phyloP scores from a whole-genome alignment of 2,113 vertebrate species.

The Erythrocebus patas region DNA sequence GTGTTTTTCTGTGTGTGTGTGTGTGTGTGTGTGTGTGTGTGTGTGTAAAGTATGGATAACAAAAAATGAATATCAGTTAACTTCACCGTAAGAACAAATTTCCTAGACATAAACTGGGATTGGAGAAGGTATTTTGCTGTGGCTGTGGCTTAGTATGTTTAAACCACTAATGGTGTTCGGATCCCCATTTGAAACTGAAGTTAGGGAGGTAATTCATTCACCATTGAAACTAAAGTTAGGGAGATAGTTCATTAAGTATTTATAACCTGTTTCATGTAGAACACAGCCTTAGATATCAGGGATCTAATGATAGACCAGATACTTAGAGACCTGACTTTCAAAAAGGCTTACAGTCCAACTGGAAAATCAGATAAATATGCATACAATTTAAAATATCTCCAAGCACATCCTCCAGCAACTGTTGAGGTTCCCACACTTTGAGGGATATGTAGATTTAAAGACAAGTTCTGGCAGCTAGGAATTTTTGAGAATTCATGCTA shows the following conservation, averaged over 20 bases:
- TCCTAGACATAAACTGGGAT: neutral
- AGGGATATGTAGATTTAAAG: neutral
- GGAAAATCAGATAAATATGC: neutral
- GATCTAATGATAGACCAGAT: neutral
- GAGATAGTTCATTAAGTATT: neutral
- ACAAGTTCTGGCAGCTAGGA: neutral
- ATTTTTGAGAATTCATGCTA: neutral
- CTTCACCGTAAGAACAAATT: neutral
- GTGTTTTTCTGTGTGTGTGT: neutral
- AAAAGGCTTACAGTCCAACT: neutral
- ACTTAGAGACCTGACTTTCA: neutral
- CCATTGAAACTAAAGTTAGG: neutral
- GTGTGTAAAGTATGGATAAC: neutral
- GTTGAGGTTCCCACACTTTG: neutral
- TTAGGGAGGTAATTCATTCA: neutral
- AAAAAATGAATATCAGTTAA: conserved; percentile 4
- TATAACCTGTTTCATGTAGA: neutral
- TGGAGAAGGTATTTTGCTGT: neutral
- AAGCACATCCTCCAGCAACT: neutral
- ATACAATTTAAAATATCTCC: neutral
- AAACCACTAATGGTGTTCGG: neutral
- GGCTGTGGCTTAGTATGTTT: neutral
- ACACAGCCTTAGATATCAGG: neutral
- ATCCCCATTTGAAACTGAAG: neutral
- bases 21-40: neutral